Evolutionary conservation across 2,888 invertebrate species (phyloP), one percentile per base, ranked within the genome.

Genomic region (Agrochola lota): DNA sequence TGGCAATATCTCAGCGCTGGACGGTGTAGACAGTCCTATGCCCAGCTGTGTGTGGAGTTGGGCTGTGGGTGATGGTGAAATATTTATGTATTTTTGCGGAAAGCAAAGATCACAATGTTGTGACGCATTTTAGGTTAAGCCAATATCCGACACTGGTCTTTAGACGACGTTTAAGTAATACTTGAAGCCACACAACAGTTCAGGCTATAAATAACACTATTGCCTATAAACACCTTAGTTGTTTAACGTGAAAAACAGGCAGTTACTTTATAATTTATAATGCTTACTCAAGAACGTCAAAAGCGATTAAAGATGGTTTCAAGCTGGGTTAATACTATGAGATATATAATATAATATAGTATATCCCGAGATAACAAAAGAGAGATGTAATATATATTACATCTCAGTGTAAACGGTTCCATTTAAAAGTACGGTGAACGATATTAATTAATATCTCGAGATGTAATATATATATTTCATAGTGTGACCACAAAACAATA

Each of bases 171-270:
- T 66, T 78, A 57, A 57, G 46, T 76, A 67, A n/a, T 52, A 55
- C 66, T 35, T n/a, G 78, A 79, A 79, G 79, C 77, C 78, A 43
- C 17, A 79, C 66, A 55, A 55, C 23, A 35, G 35, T 26, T 83
- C 15, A 30, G 43, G 55, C 35, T 67, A 79, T 79, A 60, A 66
- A 78, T 81, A 81, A 76, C 52, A 52, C 30, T 52, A 75, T 81
- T 76, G 49, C 76, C 26, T 81, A 15, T 59, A 35, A 78, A 78
- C 30, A 64, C n/a, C 15, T 49, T 15, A 40, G 74, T n/a, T 40
- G 74, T 75, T 60, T 26, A 20, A 70, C 30, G 20, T 52, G 40
- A 20, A 15, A 40, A 23, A 40, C 23, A n/a, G 26, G 26, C 12
- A 35, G 20, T 8, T 55, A 46, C 20, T 43, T 15, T 30, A 40